Evolutionary conservation across 2,113 vertebrate genomes (phyloP), one percentile per base, ranked within the genome.

Genomic region (Sinosuthora webbiana): DNA sequence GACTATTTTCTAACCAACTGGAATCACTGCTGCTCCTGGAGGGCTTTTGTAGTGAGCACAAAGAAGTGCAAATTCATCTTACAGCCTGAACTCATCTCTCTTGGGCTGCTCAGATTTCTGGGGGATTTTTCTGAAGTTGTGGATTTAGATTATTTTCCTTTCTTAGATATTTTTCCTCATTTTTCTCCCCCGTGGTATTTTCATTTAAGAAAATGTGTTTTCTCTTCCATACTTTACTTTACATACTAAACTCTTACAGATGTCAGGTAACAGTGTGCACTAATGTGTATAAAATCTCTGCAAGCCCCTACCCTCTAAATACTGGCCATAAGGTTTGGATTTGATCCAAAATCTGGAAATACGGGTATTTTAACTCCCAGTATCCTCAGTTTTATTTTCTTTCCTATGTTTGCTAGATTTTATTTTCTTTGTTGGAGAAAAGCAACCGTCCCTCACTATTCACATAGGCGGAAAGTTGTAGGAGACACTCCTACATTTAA

Each of bases 81-180:
- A 10, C 20, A 78, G 41, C 56, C 87, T 90, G 39, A 92, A 78
- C 57, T 90, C n/a, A 8, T 78, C 82, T 88, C 64, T 93, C 47
- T 15, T 74, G 63, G 52, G 65, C 52, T 88, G 27, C 22, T 92
- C 30, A 49, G 39, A 52, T 77, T 90, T 87, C 52, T 47, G 39
- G 70, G 39, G 52, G 39, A n/a, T 80, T 82, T 65, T 75, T 94
- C 82, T 93, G 42, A 88, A 83, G 10, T n/a, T 86, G 24, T 33
- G 9, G 15, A 0, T 83, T 89, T 70, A 68, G 30, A 49, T 78
- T 70, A 6, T 69, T 91, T 63, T 68, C 23, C 30, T 86, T 83
- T 67, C 41, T 68, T 33, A 57, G 35, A 12, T 52, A 49, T 30
- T 25, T 75, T 42, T 30, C 17, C 5, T 84, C 14, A 14, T 62